Conservation (phyloP, 2,888 invertebrate species). For the Drosophila anomelani region DNA sequence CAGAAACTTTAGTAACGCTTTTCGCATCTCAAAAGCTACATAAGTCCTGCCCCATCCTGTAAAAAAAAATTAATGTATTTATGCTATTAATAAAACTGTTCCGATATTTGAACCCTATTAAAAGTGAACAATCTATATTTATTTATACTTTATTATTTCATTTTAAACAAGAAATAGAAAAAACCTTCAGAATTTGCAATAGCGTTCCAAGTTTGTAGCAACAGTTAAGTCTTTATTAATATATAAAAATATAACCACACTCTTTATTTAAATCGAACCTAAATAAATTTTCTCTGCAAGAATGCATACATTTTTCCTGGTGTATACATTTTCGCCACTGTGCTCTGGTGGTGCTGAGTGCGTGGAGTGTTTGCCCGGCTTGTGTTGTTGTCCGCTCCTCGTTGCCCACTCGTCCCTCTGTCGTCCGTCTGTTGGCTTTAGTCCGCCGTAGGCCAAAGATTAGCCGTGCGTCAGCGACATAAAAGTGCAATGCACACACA, state of each 20-base stretch:
- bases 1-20: not conserved
- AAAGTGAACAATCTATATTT: not conserved
- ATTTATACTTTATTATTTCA: not conserved
- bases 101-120: not conserved
- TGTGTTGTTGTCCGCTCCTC: slow-evolving; percentile 29
- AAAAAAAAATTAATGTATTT: not conserved
- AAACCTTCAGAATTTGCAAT: not conserved
- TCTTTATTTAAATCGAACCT: not conserved
- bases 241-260: too few relatives aligned
- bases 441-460: slow-evolving; percentile 68
- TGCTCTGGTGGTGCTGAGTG: slow-evolving; percentile 10
- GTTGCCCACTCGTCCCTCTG: slow-evolving; percentile 30
- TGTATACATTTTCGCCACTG: slow-evolving; percentile 1
- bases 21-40: too few relatives aligned
- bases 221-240: not conserved
- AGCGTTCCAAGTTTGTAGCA: not conserved
- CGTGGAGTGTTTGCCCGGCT: slow-evolving; percentile 31
- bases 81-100: not conserved
- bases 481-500: slow-evolving; percentile 66
- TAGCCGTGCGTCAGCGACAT: slow-evolving; percentile 64
- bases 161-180: not conserved
- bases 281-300: not conserved
- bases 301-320: not conserved
- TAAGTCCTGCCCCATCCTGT: too few relatives aligned
- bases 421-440: slow-evolving; percentile 57